These are phyloP conservation scores for Scomber scombrus DNA, from an alignment of 2,113 vertebrate species.

Conservation along the genomic window DNA sequence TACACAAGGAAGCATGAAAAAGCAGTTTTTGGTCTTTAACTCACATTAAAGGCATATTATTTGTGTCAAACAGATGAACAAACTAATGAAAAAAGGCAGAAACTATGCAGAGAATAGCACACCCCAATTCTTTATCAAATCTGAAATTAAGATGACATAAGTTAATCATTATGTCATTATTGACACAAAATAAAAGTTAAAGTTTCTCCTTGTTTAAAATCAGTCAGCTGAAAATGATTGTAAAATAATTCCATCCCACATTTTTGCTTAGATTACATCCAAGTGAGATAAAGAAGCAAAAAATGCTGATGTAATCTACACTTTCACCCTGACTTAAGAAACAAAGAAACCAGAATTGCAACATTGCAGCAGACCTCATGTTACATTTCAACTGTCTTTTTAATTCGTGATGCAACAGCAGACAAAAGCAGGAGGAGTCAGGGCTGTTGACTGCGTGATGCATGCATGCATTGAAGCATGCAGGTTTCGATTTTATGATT, in stretches of 20 bases:
- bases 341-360: conserved; percentile 60
- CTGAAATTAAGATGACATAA: neutral
- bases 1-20: conserved; percentile 1
- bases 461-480: neutral
- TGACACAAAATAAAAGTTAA: neutral
- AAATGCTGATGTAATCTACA: neutral
- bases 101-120: neutral
- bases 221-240: too few species aligned
- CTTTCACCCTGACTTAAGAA: conserved; percentile 1
- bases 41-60: too few species aligned
- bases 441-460: neutral
- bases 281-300: neutral
- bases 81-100: too few species aligned
- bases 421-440: neutral
- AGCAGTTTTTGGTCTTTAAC: neutral
- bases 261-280: neutral
- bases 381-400: neutral
- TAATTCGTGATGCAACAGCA: conserved; percentile 2
- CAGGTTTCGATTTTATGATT: neutral
- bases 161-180: neutral
- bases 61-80: neutral
- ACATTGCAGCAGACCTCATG: conserved; percentile 32
- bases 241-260: too few species aligned
- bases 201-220: too few species aligned
- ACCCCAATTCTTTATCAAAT: neutral